Evolutionary conservation across 2,888 invertebrate genomes (phyloP).

Genomic region (Torymus tubicola): DNA sequence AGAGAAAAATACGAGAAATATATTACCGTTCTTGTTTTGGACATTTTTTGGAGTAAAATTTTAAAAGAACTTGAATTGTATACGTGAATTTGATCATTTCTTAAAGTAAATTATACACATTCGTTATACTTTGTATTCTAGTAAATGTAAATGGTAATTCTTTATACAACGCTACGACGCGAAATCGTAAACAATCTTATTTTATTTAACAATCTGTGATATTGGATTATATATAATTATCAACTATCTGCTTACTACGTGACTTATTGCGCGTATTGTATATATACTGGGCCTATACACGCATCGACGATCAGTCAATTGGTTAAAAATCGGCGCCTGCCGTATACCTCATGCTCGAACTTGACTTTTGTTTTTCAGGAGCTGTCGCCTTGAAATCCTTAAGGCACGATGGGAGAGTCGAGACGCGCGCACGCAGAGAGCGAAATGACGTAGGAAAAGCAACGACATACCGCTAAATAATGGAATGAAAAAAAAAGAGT

Average conservation of each 20-base stretch:
- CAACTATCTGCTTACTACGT: no score
- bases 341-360: slow-evolving; percentile 56
- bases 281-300: no score
- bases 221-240: no score
- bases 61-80: no score
- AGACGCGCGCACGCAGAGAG: slow-evolving; percentile 62
- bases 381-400: slow-evolving; percentile 77
- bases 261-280: no score
- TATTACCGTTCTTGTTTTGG: not conserved
- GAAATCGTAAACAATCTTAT: not conserved
- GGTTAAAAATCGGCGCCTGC: slow-evolving; percentile 1
- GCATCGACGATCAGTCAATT: not conserved
- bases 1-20: slow-evolving; percentile 3
- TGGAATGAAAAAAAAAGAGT: slow-evolving; percentile 49
- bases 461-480: slow-evolving; percentile 61
- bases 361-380: slow-evolving; percentile 75
- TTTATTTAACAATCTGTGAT: not conserved
- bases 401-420: slow-evolving; percentile 69
- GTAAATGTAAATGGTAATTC: not conserved
- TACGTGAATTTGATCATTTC: no score
- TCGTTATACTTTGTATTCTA: not conserved
- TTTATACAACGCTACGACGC: slow-evolving; percentile 4
- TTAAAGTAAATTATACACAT: no score
- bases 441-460: slow-evolving; percentile 55
- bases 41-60: not conserved